Evolutionary conservation across 1,140 invertebrate species (phyloP), one percentile per base, ranked within the genome.

Genomic region (Piezodorus guildinii): DNA sequence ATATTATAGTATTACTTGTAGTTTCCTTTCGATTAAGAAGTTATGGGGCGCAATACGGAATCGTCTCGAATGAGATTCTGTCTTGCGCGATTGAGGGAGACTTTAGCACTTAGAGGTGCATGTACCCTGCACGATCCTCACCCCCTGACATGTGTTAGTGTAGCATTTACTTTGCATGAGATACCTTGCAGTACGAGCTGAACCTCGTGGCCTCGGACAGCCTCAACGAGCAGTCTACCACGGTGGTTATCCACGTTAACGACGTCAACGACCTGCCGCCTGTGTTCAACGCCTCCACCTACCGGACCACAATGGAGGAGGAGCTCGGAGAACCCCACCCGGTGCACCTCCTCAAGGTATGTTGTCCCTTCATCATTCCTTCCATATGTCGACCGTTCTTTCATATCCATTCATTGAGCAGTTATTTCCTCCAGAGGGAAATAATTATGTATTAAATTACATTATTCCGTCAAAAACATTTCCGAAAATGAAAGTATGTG

Each of bases 191-290:
- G 88, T 91, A 91, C 79, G 86, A 88, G 76, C 79, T 92, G 77
- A 87, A 85, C 70, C 79, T 91, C 79, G 87, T 90, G 70, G 88
- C 88, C 52, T 91, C 88, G 61, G 89, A 91, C 77, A 87, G 86
- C 72, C 81, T 88, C 70, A 87, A 88, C 78, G 88, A 91, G 75
- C 89, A 88, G 77, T 80, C 82, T 65, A 90, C 88, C 65, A 83
- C 78, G 60, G 85, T 92, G 60, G 79, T 86, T 62, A 85, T 91
- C 70, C 80, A 83, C 71, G 80, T 90, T 60, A 82, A 85, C 69
- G 87, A 89, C 73, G 83, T 88, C 72, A 91, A 91, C 76, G 88
- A 91, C 75, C 77, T 90, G 65, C 86, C 88, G 44, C 89, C 89
- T 8, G 79, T 80, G 61, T 92, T 92, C 77, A 81, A 83, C 56